Evolutionary conservation across 2,113 vertebrate genomes (phyloP), one percentile per base, ranked within the genome.

Genomic region (Ginglymostoma cirratum): DNA sequence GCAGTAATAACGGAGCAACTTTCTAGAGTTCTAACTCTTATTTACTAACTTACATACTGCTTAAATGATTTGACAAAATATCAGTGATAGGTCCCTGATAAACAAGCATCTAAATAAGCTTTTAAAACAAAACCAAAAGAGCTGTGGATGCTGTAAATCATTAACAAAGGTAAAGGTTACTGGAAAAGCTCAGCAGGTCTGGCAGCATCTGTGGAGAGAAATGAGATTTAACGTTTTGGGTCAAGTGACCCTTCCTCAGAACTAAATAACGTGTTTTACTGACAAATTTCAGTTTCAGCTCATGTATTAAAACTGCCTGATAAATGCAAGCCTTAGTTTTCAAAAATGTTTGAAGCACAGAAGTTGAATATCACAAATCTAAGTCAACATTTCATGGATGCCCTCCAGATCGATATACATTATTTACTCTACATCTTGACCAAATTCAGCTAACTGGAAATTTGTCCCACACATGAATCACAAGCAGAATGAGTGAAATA

Each of bases 41-140:
- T 72, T 30, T 95, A 95, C 21, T 30, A 69, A 42, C 27, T 72
- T 48, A 48, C 38, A 30, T 14, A 72, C 23, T 42, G 42, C n/a
- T 69, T 94, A 94, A 94, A 38, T 38, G n/a, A n/a, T 67, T 94
- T 94, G 65, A 66, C 42, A 94, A 48, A 48, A 69, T 72, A 48
- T 95, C 38, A 48, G 24, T 21, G 72, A 69, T 48, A 30, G 14
- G 42, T 1, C 67, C 38, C 23, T 67, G 70, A 95, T 12, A 48
- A 27, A 27, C 5, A 72, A 70, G 48, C 34, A 70, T 23, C 10
- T 48, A 27, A 70, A 61, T 61, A 61, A 61, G 1, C 10, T 61
- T 12, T 10, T 61, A 10, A 10, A 61, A 61, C 10, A 61, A 61
- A 10, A 10, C 55, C 55, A 61, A 61, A 61, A 61, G 55, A 61